phyloP scores from a whole-genome alignment of 1,140 invertebrate species.

The Euwallacea fornicatus region DNA sequence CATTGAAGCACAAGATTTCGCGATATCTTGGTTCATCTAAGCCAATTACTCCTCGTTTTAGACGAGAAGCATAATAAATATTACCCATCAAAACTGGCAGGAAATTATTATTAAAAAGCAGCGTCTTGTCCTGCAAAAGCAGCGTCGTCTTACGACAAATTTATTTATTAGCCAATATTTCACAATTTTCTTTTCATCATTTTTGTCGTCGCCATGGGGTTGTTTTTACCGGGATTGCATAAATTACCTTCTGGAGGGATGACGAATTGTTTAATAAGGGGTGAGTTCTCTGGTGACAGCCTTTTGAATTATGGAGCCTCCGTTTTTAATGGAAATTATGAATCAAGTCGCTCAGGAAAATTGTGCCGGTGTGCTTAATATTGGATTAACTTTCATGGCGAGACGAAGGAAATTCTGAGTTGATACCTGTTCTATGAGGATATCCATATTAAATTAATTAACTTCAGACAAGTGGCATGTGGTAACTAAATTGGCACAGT shows the following conservation, averaged over 20 bases:
- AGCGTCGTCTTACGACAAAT: constrained; percentile 23
- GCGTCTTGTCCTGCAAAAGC: constrained; percentile 3
- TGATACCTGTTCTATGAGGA: too few relatives aligned
- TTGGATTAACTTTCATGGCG: too few relatives aligned
- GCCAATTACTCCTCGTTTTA: too few relatives aligned
- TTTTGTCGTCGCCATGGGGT: constrained; percentile 11
- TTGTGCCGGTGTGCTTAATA: too few relatives aligned
- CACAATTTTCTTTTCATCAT: constrained; percentile 29
- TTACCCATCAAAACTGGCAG: too few relatives aligned
- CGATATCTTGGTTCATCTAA: too few relatives aligned
- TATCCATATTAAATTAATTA: too few relatives aligned
- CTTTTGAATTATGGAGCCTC: constrained; percentile 18
- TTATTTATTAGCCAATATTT: constrained; percentile 31
- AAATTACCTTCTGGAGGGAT: constrained; percentile 24
- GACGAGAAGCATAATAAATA: too few relatives aligned
- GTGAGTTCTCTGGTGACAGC: constrained; percentile 10
- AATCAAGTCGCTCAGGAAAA: constrained; percentile 2
- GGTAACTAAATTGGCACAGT: too few relatives aligned
- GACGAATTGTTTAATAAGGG: constrained; percentile 18
- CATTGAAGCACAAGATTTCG: too few relatives aligned
- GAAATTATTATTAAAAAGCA: constrained; percentile 17
- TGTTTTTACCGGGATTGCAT: constrained; percentile 25
- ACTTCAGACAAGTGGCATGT: too few relatives aligned
- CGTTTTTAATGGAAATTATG: constrained; percentile 19
- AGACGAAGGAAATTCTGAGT: too few relatives aligned